Base-by-base conservation (phyloP, 92 coral and sea anemone species). In the Zoanthus solanderi region DNA sequence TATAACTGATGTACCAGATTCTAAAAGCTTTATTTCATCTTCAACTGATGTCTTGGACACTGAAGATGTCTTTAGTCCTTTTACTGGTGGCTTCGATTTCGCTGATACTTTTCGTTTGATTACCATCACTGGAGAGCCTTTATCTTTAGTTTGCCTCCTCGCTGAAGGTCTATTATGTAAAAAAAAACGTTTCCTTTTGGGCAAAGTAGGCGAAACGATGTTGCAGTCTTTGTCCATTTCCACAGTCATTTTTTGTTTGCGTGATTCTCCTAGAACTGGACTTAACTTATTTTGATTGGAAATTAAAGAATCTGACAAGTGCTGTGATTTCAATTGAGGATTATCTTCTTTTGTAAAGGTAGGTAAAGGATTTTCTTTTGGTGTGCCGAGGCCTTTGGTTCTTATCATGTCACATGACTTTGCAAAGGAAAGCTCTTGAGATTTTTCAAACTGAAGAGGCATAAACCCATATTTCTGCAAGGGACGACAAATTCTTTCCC, bases 121-220 rank as follows among this genome's bases (percentile, higher is more conserved):
- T 58, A 44, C 72, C 28, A 10, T 29, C 4, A 31, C 10, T 54
- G 46, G 83, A 56, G 66, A 13, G 0, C 9, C 78, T 34, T 46
- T 48, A 37, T 54, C 28, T 3, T 10, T 58, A 67, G 82, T 34
- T 44, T 52, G 61, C 4, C 66, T 81, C 50, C 75, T 81, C 0
- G 85, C 74, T 13, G 85, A 66, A 4, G 61, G 66, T 29, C 61
- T 81, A 6, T 42, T 12, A 37, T 81, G 85, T 16, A 81, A 52
- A 17, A 75, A 81, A 16, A 81, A 85, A 37, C 83, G 60, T 57
- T 61, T 85, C 87, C 73, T 90, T 73, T 76, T 75, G 0, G 52
- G n/a, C 18, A n/a, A n/a, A 18, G 56, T 63, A 75, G 44, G 37
- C 15, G 81, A 81, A 45, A 57, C 71, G 2, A 45, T 68, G 5